phyloP scores from a whole-genome alignment of 2,113 vertebrate species.

The Tragulus kanchil region DNA sequence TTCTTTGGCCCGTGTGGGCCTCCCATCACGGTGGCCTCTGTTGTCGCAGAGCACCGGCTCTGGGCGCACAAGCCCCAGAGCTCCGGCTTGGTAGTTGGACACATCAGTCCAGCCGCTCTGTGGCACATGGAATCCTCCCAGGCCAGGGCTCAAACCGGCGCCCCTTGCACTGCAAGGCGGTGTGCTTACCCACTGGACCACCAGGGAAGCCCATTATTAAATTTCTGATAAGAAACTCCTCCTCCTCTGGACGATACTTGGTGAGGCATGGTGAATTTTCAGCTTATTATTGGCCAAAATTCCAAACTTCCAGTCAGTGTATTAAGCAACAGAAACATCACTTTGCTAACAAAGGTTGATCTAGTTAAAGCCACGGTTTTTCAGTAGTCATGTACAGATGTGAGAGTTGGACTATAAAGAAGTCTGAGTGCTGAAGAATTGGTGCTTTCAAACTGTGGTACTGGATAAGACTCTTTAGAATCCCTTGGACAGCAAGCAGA shows the following conservation, averaged over 20 bases:
- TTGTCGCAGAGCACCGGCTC: too few species aligned
- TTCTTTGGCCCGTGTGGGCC: too few species aligned
- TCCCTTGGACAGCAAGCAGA: not conserved
- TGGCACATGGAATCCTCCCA: too few species aligned
- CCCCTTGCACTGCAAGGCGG: too few species aligned
- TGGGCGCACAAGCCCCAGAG: too few species aligned
- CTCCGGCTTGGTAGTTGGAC: too few species aligned
- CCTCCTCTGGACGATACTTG: conserved; percentile 8
- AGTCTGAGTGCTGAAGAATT: not conserved
- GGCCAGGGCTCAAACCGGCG: too few species aligned
- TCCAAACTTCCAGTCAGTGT: not conserved
- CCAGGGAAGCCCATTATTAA: too few species aligned
- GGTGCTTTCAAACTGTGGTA: not conserved
- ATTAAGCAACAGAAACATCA: not conserved
- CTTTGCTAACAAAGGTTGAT: not conserved
- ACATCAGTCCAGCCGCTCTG: too few species aligned
- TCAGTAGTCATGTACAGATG: not conserved
- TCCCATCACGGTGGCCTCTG: too few species aligned
- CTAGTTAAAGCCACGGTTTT: not conserved
- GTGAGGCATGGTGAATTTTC: not conserved
- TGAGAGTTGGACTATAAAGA: not conserved
- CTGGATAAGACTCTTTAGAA: not conserved
- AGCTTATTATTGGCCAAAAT: not conserved
- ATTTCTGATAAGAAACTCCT: not conserved
- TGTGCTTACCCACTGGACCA: too few species aligned